phyloP scores from a whole-genome alignment of 2,797 vertebrate species.

The Enteromius afrohamiltoni region DNA sequence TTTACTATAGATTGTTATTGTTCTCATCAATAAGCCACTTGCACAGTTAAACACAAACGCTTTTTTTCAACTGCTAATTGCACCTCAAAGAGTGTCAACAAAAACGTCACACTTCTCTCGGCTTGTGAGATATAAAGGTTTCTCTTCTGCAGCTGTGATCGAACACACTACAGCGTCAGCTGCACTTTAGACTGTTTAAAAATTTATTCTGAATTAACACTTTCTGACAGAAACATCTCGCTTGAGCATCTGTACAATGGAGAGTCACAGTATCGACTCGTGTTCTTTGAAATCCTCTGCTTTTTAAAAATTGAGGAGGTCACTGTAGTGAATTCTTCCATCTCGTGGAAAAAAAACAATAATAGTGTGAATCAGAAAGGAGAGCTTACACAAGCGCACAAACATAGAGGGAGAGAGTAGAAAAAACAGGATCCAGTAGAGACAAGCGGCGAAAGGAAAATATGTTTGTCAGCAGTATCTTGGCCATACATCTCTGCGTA shows the following conservation, averaged over 20 bases:
- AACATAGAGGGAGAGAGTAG: not conserved
- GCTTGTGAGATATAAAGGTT: slow-evolving; percentile 6
- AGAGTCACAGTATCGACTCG: slow-evolving; percentile 38
- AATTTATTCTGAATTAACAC: slow-evolving; percentile 55
- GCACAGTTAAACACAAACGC: slow-evolving; percentile 1
- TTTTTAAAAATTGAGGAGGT: slow-evolving; percentile 60
- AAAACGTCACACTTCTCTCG: slow-evolving; percentile 29
- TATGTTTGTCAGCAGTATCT: slow-evolving; percentile 59
- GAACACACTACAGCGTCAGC: slow-evolving; percentile 16
- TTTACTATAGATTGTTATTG: not conserved
- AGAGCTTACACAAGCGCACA: slow-evolving; percentile 24
- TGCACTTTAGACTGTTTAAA: slow-evolving; percentile 49
- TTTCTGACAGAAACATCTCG: slow-evolving; percentile 55
- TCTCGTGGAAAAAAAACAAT: slow-evolving; percentile 48
- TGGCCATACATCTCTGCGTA: slow-evolving; percentile 50
- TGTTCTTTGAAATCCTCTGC: slow-evolving; percentile 47
- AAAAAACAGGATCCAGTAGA: slow-evolving; percentile 15
- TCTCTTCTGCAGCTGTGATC: slow-evolving; percentile 33
- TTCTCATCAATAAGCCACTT: slow-evolving; percentile 8
- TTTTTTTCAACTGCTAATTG: not conserved
- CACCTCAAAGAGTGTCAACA: not conserved
- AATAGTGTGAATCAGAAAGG: slow-evolving; percentile 45
- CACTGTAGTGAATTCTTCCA: slow-evolving; percentile 45
- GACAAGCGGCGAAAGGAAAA: slow-evolving; percentile 38
- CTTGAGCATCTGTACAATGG: slow-evolving; percentile 36